These are phyloP conservation scores for Acleris cristana DNA, from an alignment of 2,888 invertebrate genomes.

Conservation along the genomic window DNA sequence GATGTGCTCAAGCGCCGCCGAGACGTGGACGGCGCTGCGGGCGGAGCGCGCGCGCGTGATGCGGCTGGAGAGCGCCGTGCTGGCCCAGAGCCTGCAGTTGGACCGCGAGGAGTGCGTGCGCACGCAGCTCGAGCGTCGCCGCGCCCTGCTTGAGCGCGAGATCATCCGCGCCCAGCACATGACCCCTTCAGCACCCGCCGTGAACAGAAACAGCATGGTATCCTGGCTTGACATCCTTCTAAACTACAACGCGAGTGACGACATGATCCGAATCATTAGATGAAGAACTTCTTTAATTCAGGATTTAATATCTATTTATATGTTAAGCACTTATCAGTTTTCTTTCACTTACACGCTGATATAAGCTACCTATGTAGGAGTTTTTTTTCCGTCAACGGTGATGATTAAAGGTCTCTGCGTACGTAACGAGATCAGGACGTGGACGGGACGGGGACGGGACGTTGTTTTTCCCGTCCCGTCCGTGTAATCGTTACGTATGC, in stretches of 20 bases:
- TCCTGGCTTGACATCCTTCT: not conserved
- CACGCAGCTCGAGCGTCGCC: constrained; percentile 69
- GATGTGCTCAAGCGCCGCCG: constrained; percentile 63
- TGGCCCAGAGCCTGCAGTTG: constrained; percentile 68
- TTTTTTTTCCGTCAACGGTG: too few relatives aligned
- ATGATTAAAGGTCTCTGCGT: too few relatives aligned
- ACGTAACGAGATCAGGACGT: too few relatives aligned
- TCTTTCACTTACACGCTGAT: too few relatives aligned
- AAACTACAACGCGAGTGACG: not conserved
- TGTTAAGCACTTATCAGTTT: too few relatives aligned
- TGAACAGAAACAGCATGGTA: constrained; percentile 5
- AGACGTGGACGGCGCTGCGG: constrained; percentile 71
- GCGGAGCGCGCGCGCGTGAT: constrained; percentile 71
- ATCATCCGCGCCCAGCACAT: constrained; percentile 43
- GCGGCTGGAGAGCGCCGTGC: constrained; percentile 68
- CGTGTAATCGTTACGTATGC: too few relatives aligned
- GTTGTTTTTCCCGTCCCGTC: too few relatives aligned
- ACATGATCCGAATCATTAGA: too few relatives aligned
- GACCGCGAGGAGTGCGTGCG: constrained; percentile 70
- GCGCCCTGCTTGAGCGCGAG: constrained; percentile 66
- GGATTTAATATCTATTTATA: not conserved
- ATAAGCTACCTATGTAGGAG: too few relatives aligned
- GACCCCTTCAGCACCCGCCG: constrained; percentile 1
- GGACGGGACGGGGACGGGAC: too few relatives aligned
- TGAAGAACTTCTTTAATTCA: not conserved